Evolutionary conservation across 2,888 invertebrate genomes (phyloP), one percentile per base, ranked within the genome.

Genomic region (Venustoraphidia nigricollis): DNA sequence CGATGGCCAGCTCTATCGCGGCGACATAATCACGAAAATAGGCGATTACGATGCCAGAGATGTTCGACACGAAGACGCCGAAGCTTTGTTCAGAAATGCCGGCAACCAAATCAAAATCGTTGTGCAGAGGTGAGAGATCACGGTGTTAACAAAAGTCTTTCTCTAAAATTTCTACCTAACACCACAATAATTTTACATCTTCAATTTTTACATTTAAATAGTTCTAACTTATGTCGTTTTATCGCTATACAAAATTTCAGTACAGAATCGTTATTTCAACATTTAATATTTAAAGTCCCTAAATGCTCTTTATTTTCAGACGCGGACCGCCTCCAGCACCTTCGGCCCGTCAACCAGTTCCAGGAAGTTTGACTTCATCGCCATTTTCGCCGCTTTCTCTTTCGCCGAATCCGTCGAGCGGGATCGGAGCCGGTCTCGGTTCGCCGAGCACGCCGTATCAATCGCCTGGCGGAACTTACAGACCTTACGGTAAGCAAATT

Each of bases 1-100:
- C n/a, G 83, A 86, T 59, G 84, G 84, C 46, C 83, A 84, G 59
- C 76, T 95, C 55, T 77, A 85, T 57, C 78, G 89, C 55, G 94
- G 94, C 56, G 95, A 95, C 71, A 79, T 93, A 61, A 85, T 95
- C 61, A 77, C 85, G 57, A 88, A 90, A 71, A 84, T 95, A 59
- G 86, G 85, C 63, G 89, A 88, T 63, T 88, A 88, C 68, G 92
- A 93, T 69, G 81, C 87, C 43, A 75, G 87, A 52, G 85, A 88
- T 63, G 73, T 94, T 60, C 77, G 89, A 59, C 94, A 94, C 63
- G 85, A 89, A 64, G 90, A 92, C 69, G 94, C 93, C 48, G 89
- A 91, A 69, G 85, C 81, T 63, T 74, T 91, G 54, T 89, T 91
- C 66, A 81, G 79, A 66, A 85, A 83, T 63, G 83, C 89, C 53